Evolutionary conservation across 1,140 invertebrate genomes (phyloP), one percentile per base, ranked within the genome.

Genomic region (Rhagoletis pomonella): DNA sequence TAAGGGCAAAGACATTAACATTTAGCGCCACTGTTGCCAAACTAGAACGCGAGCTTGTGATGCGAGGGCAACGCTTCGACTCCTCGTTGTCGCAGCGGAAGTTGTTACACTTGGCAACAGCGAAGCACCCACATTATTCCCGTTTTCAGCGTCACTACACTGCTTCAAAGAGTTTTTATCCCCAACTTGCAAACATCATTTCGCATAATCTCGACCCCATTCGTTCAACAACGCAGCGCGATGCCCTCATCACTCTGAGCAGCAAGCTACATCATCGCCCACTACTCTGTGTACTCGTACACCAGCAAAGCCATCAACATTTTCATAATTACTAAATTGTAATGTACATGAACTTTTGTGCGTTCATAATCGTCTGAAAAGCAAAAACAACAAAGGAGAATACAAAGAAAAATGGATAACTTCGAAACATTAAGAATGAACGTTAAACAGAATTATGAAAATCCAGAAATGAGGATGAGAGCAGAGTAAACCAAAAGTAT

Each of bases 311-410:
- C 19, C 73, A 81, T 29, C 47, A 81, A 50, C 73, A 81, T 81
- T 81, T 81, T 81, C 73, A 81, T 81, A 81, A 81, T 81, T 81
- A 81, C 73, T 81, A 58, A 81, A 81, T 81, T 81, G 47, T 81
- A 81, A 81, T 58, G 17, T 50, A 81, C 73, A 81, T 81, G 73
- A 81, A 81, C 73, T 81, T 81, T 81, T 81, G 47, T 81, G 47
- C 73, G 73, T 55, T 50, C 47, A 19, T 81, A 81, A 81, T 81
- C 44, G 73, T 81, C 47, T 19, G 17, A 55, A 19, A 29, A 58
- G 47, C 47, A 81, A 81, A 50, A 81, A 81, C n/a, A 81, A 81
- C n/a, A 81, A 69, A 29, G 29, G 29, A 29, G 29, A 29, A n/a
- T 1, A 62, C 39, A 47, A 62, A 17, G 12, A 62, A 62, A 62